These are phyloP conservation scores for Ornithoptera priamus DNA, from an alignment of 2,888 invertebrate species.

Conservation along the genomic window DNA sequence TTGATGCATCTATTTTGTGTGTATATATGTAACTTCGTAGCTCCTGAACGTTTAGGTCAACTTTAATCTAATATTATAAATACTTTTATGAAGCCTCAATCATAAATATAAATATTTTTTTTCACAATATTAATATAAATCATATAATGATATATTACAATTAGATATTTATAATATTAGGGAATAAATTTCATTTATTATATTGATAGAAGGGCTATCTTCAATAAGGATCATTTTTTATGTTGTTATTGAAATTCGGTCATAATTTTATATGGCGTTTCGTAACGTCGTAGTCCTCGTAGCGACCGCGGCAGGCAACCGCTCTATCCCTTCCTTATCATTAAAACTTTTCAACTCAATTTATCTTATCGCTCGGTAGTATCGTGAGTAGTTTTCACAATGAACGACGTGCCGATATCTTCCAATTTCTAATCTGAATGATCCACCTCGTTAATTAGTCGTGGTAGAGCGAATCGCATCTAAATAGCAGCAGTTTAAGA, in stretches of 20 bases:
- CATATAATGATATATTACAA: too few species aligned
- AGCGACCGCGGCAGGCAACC: conserved; percentile 39
- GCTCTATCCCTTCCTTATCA: conserved; percentile 67
- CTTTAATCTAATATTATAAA: too few species aligned
- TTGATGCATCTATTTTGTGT: too few species aligned
- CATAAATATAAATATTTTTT: too few species aligned
- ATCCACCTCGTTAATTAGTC: conserved; percentile 75
- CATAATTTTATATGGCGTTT: conserved; percentile 11
- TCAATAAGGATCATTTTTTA: neutral
- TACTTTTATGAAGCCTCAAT: too few species aligned
- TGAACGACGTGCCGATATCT: conserved; percentile 79
- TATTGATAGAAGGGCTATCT: neutral
- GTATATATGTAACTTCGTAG: too few species aligned
- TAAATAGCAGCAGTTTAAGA: conserved; percentile 43
- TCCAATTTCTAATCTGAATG: conserved; percentile 77
- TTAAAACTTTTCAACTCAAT: conserved; percentile 70
- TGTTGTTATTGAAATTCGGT: conserved; percentile 13
- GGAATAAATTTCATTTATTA: too few species aligned
- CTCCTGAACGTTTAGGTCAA: too few species aligned
- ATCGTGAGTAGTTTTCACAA: conserved; percentile 77
- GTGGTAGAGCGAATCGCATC: conserved; percentile 41
- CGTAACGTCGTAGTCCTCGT: conserved; percentile 5
- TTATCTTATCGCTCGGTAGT: conserved; percentile 76
- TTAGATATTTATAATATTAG: too few species aligned
- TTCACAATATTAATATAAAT: too few species aligned